These are phyloP conservation scores for Pluvialis apricaria DNA, from an alignment of 2,113 vertebrate species.

Conservation along the genomic window DNA sequence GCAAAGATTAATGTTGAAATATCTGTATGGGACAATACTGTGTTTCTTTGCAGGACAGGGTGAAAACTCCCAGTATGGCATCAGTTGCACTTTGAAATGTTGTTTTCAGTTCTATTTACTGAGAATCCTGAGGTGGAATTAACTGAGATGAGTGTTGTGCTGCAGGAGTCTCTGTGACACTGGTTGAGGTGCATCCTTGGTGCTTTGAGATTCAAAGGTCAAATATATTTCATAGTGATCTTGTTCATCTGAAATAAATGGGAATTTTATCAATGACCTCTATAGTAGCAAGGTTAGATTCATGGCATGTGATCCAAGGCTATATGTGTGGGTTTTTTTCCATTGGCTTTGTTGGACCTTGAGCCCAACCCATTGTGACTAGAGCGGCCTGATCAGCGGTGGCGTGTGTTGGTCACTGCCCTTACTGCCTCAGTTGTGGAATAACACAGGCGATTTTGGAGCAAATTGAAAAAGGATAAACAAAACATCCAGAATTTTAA, in stretches of 20 bases:
- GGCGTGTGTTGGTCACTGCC: accelerated
- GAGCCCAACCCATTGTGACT: accelerated
- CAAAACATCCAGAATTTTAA: neutral
- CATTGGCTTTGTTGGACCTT: neutral
- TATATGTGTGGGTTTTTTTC: neutral
- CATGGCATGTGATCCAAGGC: neutral
- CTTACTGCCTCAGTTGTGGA: neutral
- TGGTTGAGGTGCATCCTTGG: neutral
- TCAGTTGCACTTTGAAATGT: neutral
- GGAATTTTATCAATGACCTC: neutral
- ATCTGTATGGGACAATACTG: neutral
- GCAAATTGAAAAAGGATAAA: neutral
- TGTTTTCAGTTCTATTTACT: neutral
- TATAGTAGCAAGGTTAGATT: neutral
- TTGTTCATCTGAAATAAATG: neutral
- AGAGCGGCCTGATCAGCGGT: neutral
- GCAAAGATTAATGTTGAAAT: neutral
- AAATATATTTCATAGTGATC: neutral
- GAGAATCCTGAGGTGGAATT: neutral
- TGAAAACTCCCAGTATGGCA: neutral
- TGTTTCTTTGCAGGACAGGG: neutral
- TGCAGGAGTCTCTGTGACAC: neutral
- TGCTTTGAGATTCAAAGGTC: neutral
- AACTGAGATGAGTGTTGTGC: neutral
- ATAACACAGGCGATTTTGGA: neutral